phyloP scores from a whole-genome alignment of 1,140 invertebrate genomes.

The Bombus turneri region DNA sequence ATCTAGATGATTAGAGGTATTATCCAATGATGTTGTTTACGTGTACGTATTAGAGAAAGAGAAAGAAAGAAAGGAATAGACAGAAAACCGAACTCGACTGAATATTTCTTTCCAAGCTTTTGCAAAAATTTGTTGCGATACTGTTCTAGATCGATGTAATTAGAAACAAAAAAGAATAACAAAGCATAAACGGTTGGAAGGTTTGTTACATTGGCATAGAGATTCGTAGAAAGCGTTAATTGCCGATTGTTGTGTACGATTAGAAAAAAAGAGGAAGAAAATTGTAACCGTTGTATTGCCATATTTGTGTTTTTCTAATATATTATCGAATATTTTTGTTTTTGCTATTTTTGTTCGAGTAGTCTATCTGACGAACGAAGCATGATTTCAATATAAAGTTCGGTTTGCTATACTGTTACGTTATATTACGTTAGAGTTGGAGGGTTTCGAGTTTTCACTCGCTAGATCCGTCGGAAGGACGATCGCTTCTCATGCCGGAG shows the following conservation, averaged over 20 bases:
- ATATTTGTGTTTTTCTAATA: constrained; percentile 4
- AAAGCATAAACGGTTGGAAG: neutral
- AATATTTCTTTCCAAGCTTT: constrained; percentile 34
- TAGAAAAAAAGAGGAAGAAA: neutral
- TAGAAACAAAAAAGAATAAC: neutral
- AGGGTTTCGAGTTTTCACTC: neutral
- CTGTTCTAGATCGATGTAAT: constrained; percentile 37
- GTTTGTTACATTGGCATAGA: constrained; percentile 17
- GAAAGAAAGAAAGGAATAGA: constrained; percentile 12
- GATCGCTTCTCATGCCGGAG: neutral
- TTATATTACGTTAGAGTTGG: constrained; percentile 40
- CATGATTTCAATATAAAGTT: constrained; percentile 50
- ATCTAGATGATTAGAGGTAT: constrained; percentile 59
- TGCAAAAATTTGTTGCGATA: constrained; percentile 2
- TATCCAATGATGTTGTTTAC: constrained; percentile 16
- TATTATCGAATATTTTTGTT: constrained; percentile 11
- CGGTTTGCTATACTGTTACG: constrained; percentile 24
- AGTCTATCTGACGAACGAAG: constrained; percentile 35
- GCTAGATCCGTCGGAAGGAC: neutral
- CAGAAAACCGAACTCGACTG: neutral
- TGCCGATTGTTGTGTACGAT: constrained; percentile 50
- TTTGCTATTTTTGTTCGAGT: constrained; percentile 22
- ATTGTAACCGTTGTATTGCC: neutral
- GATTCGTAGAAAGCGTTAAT: constrained; percentile 20
- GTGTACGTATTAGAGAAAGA: constrained; percentile 28